phyloP scores from a whole-genome alignment of 1,140 invertebrate genomes.

The Brachionus sp. region DNA sequence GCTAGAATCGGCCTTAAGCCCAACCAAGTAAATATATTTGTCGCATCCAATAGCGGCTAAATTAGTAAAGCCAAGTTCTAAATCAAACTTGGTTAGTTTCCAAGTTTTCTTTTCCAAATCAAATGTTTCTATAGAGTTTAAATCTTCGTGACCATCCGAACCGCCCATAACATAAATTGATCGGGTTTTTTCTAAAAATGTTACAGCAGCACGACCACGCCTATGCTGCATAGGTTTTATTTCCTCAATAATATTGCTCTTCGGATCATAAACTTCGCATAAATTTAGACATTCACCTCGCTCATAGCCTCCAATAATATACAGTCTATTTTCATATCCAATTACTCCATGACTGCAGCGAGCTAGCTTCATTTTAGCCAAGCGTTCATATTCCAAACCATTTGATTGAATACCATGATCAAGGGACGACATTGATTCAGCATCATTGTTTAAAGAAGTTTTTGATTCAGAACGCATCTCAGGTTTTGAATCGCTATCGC shows the following conservation, averaged over 20 bases:
- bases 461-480: conserved; percentile 5
- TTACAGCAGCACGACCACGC: conserved; percentile 63
- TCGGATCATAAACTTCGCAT: conserved; percentile 71
- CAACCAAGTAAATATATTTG: conserved; percentile 30
- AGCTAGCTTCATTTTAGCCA: conserved; percentile 47
- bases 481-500: conserved; percentile 17
- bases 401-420: background rate
- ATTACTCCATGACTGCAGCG: conserved; percentile 47
- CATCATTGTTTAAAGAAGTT: background rate
- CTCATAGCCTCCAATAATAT: conserved; percentile 68
- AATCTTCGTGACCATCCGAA: conserved; percentile 37
- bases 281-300: conserved; percentile 73
- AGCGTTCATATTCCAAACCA: conserved; percentile 35
- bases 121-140: conserved; percentile 19
- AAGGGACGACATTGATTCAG: background rate
- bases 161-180: conserved; percentile 46
- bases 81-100: conserved; percentile 2
- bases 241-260: conserved; percentile 67
- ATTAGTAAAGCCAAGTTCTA: conserved; percentile 35
- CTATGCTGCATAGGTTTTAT: conserved; percentile 69
- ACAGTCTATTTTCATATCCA: conserved; percentile 44
- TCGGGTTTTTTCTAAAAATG: background rate
- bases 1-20: background rate
- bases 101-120: conserved; percentile 26
- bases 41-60: conserved; percentile 24